Conservation (phyloP, 2,113 vertebrate species). For the Aegotheles bennettii region DNA sequence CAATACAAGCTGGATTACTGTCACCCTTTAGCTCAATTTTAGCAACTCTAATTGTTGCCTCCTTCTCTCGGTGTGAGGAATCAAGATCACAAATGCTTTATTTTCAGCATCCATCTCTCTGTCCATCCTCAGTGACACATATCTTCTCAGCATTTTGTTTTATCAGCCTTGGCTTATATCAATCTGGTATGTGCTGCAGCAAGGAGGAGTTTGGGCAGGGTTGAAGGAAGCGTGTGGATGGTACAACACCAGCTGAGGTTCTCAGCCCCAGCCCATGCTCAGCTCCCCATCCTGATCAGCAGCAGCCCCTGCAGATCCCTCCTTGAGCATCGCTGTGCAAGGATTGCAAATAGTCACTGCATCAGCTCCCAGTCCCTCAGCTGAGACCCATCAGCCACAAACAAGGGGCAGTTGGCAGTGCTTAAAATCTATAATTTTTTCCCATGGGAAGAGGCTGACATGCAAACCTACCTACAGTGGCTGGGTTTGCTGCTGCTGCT, state of each 20-base stretch:
- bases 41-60: neutral
- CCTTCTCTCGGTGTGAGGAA: neutral
- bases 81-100: neutral
- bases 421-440: slow-evolving; percentile 41
- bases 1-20: neutral
- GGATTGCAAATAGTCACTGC: neutral
- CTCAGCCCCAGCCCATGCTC: neutral
- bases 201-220: neutral
- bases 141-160: neutral
- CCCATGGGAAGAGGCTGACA: slow-evolving; percentile 16
- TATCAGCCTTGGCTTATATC: neutral
- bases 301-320: neutral
- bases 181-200: neutral
- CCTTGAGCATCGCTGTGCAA: neutral
- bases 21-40: neutral
- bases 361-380: neutral
- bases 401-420: slow-evolving; percentile 4
- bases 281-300: accelerated
- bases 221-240: neutral
- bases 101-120: neutral
- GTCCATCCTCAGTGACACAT: neutral
- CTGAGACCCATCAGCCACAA: slow-evolving; percentile 9
- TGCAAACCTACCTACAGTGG: neutral
- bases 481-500: neutral
- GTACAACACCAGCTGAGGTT: neutral